phyloP scores from a whole-genome alignment of 2,888 invertebrate genomes.

The Erannis defoliaria region DNA sequence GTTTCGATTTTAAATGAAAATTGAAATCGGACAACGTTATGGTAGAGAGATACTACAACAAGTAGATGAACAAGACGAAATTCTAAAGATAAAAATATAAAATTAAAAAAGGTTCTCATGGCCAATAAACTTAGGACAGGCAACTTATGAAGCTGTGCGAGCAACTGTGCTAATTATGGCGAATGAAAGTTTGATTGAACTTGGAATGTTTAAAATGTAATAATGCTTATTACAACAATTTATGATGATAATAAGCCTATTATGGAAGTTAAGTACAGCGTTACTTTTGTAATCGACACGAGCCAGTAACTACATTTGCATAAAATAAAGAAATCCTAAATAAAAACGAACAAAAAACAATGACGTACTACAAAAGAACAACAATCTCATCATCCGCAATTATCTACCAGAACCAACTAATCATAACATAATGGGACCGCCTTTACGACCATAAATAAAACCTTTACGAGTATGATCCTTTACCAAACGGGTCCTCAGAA shows the following conservation, averaged over 20 bases:
- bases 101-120: too few species aligned
- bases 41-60: too few species aligned
- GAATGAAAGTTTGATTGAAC: too few species aligned
- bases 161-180: too few species aligned
- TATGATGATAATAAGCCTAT: not conserved
- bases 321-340: constrained; percentile 41
- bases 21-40: too few species aligned
- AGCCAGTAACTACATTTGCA: constrained; percentile 39
- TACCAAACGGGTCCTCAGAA: constrained; percentile 63
- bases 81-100: too few species aligned
- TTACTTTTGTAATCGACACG: constrained; percentile 24
- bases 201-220: too few species aligned
- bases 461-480: constrained; percentile 66
- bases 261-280: constrained; percentile 4
- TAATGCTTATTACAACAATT: too few species aligned
- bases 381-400: constrained; percentile 73
- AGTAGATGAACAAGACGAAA: too few species aligned
- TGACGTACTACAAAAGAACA: constrained; percentile 47
- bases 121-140: too few species aligned
- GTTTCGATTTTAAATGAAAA: too few species aligned
- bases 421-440: constrained; percentile 76
- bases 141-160: too few species aligned
- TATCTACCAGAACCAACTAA: constrained; percentile 69
- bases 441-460: constrained; percentile 70
- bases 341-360: constrained; percentile 46